Conservation (phyloP, 2,888 invertebrate species). For the Lysandra bellargus region DNA sequence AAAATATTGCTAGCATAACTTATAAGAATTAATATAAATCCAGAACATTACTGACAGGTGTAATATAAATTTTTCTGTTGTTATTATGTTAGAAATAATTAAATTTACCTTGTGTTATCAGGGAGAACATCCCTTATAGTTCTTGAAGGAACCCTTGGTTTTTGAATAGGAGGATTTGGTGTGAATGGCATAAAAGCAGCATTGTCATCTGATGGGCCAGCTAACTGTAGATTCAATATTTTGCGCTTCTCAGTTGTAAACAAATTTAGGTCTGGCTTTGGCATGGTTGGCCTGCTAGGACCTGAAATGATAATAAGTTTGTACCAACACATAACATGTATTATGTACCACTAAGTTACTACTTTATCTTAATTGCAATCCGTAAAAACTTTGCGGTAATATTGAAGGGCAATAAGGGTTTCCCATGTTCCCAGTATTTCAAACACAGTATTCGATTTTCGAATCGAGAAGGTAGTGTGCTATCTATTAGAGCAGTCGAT, state of each 20-base stretch:
- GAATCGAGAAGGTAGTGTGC: not conserved
- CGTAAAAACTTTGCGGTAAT: not conserved
- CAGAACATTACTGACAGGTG: no score
- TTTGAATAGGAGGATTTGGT: constrained; percentile 55
- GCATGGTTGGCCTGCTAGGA: constrained; percentile 69
- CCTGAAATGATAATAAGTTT: constrained; percentile 51
- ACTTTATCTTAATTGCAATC: not conserved
- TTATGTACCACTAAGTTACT: not conserved
- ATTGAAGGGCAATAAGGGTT: not conserved
- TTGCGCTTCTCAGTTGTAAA: constrained; percentile 79
- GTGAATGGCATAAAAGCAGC: constrained; percentile 78
- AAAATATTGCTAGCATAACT: no score
- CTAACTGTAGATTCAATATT: constrained; percentile 80
- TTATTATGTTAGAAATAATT: not conserved
- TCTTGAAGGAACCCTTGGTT: constrained; percentile 64
- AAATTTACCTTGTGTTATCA: constrained; percentile 67
- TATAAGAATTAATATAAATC: no score
- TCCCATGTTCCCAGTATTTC: not conserved
- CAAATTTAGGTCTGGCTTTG: constrained; percentile 73
- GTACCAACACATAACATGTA: not conserved
- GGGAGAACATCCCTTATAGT: constrained; percentile 74
- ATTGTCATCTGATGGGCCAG: constrained; percentile 69
- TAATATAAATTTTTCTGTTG: not conserved
- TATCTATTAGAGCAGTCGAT: not conserved
- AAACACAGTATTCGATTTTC: not conserved